Percentiles rank a stretch among this genome's conserved stretches.
Evolutionary conservation across 2,113 vertebrate genomes (phyloP).

Genomic region (Mixornis gularis): DNA sequence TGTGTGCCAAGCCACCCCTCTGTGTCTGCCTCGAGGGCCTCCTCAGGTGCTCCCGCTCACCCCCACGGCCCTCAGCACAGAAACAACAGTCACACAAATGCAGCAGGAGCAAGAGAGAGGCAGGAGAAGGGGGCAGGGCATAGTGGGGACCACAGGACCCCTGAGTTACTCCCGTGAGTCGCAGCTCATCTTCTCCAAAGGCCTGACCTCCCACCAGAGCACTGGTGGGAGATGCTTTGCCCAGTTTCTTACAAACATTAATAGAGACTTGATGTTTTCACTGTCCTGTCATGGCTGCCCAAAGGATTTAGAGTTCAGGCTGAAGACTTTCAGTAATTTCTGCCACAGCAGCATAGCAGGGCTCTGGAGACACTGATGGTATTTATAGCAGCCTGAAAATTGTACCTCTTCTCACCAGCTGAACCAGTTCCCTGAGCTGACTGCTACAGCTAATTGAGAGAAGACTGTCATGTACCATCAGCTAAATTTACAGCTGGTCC

Average conservation of each 20-base stretch:
- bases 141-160: fast-evolving
- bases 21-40: not conserved
- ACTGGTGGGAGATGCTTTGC: fast-evolving
- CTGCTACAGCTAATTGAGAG: slow-evolving; percentile 40
- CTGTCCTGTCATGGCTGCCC: not conserved
- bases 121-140: not conserved
- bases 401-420: slow-evolving; percentile 19
- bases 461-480: slow-evolving; percentile 31
- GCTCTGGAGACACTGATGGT: not conserved
- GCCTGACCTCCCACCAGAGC: not conserved
- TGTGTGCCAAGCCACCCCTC: not conserved
- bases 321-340: slow-evolving; percentile 14
- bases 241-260: not conserved
- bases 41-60: not conserved
- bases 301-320: not conserved
- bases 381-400: slow-evolving; percentile 51
- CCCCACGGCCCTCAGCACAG: not conserved
- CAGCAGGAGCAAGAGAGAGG: not conserved
- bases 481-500: slow-evolving; percentile 24
- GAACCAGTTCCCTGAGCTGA: slow-evolving; percentile 22
- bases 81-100: not conserved
- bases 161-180: fast-evolving
- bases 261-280: not conserved
- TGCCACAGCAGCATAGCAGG: slow-evolving; percentile 13
- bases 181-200: not conserved